These are phyloP conservation scores for Diaperis boleti DNA, from an alignment of 2,888 invertebrate species.

Conservation along the genomic window DNA sequence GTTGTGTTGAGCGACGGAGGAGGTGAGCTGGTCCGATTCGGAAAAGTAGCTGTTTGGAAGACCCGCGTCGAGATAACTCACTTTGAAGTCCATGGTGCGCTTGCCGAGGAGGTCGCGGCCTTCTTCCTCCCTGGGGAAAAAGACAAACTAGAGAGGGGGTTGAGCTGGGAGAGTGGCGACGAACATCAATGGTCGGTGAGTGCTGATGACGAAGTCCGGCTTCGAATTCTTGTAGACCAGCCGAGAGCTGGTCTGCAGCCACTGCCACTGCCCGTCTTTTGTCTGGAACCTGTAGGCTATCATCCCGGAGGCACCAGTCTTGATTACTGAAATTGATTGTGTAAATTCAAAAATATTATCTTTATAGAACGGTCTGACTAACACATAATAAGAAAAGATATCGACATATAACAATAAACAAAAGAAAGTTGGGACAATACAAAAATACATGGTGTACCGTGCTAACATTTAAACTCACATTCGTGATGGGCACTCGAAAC, in stretches of 20 bases:
- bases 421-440: too few species aligned
- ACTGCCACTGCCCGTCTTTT: constrained; percentile 95
- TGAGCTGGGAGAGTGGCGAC: constrained; percentile 60
- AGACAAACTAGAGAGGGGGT: neutral
- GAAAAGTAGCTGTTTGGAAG: constrained; percentile 92
- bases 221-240: constrained; percentile 99
- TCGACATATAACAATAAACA: too few species aligned
- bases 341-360: too few species aligned
- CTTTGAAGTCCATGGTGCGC: constrained; percentile 99
- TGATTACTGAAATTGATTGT: constrained; percentile 93
- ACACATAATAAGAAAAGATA: too few species aligned
- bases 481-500: constrained; percentile 99
- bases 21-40: constrained; percentile 83
- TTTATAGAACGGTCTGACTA: too few species aligned
- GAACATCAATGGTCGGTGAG: constrained; percentile 98
- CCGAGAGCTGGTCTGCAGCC: constrained; percentile 97
- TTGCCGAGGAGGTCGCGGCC: constrained; percentile 97
- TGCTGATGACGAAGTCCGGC: constrained; percentile 98
- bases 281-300: constrained; percentile 98
- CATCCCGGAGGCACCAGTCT: constrained; percentile 99
- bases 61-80: constrained; percentile 95
- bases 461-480: constrained; percentile 77
- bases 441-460: too few species aligned
- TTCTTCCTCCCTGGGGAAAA: constrained; percentile 90
- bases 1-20: constrained; percentile 65